A percentile compares a stretch with the other conserved stretches of the same genome.
Conservation (phyloP, 2,888 invertebrate genomes). For the Drosophila diplacantha region DNA sequence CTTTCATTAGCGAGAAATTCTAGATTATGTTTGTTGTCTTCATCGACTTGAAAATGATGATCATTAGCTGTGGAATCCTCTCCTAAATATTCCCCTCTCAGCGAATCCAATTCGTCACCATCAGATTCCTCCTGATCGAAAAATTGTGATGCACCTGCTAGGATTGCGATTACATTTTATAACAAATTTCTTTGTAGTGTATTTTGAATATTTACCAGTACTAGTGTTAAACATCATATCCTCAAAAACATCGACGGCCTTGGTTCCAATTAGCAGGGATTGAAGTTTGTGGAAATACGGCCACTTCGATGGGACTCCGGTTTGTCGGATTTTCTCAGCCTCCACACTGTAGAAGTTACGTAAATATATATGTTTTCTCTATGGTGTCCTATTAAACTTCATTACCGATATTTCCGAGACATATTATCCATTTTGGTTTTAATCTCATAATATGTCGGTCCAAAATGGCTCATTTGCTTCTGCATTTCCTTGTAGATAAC, state of each 20-base stretch:
- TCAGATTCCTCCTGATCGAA: constrained; percentile 3
- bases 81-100: constrained; percentile 1
- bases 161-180: neutral
- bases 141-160: neutral
- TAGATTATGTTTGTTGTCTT: neutral
- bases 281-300: constrained; percentile 44
- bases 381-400: too few species aligned
- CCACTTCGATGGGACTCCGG: constrained; percentile 46
- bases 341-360: constrained; percentile 34
- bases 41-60: neutral
- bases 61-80: neutral
- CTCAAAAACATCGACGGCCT: constrained; percentile 40
- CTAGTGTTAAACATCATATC: constrained; percentile 38
- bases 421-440: constrained; percentile 56
- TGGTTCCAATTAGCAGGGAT: constrained; percentile 33
- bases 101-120: constrained; percentile 8
- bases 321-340: constrained; percentile 20
- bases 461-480: constrained; percentile 41
- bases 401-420: constrained; percentile 50
- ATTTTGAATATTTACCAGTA: constrained; percentile 28
- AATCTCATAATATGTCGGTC: constrained; percentile 37
- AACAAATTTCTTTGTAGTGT: neutral
- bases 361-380: neutral
- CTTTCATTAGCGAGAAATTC: neutral
- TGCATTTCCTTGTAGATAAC: constrained; percentile 46